Conservation (phyloP, 2,797 vertebrate species). For the Poeciliopsis turneri region DNA sequence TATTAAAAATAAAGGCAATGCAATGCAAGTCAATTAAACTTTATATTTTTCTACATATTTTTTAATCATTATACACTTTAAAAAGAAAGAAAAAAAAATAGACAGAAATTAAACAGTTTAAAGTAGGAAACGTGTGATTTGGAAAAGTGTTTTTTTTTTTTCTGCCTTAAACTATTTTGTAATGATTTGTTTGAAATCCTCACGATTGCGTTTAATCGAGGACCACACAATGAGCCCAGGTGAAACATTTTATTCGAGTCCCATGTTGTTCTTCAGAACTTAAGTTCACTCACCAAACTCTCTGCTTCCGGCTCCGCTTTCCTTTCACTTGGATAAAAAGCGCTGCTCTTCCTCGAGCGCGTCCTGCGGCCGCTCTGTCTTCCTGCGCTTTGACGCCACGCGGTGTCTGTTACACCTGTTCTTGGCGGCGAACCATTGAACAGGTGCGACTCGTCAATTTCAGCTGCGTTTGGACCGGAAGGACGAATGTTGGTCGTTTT, state of each 20-base stretch:
- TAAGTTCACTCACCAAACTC: not conserved
- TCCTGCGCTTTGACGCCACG: not conserved
- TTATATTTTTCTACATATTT: too few species aligned
- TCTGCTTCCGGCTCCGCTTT: not conserved
- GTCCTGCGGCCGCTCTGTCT: not conserved
- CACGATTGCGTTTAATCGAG: too few species aligned
- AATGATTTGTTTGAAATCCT: not conserved
- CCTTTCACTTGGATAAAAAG: not conserved
- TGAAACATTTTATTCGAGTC: not conserved
- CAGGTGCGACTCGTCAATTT: slow-evolving; percentile 47
- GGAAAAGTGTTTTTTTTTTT: not conserved
- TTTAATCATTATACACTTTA: too few species aligned
- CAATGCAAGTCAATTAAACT: too few species aligned
- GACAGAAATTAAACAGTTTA: too few species aligned
- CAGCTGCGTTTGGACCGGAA: accelerated
- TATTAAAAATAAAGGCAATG: too few species aligned
- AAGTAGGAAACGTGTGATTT: not conserved
- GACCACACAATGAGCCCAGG: too few species aligned
- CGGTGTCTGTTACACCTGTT: not conserved
- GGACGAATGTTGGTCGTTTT: accelerated
- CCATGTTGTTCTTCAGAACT: not conserved
- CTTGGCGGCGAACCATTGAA: slow-evolving; percentile 12
- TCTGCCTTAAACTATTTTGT: not conserved
- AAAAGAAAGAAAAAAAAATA: too few species aligned
- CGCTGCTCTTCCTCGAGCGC: not conserved